Base-by-base conservation (phyloP, 2,797 vertebrate genomes). In the Myiotriccus ornatus region DNA sequence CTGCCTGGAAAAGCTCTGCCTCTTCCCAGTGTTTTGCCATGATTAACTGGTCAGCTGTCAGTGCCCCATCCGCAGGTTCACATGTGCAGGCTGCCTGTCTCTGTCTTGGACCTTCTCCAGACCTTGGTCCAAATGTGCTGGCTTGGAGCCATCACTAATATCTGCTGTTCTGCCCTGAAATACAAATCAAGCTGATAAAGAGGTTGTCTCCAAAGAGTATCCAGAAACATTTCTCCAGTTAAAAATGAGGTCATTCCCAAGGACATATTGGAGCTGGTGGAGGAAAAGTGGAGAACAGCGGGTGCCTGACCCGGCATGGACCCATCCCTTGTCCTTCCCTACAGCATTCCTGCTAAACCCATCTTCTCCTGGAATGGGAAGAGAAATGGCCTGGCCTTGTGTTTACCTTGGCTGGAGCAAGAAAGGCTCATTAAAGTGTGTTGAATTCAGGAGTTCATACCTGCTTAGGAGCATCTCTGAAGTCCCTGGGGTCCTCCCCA, bases 271-370 rank as follows among this genome's bases (percentile, higher is more conserved):
- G 10, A n/a, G 64, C 53, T 63, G 30, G 24, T 22, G 10, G 10
- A 22, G 52, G 35, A 89, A 1, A 37, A 12, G 17, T 46, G 27
- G 13, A 34, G 65, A 32, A 4, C 0, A 35, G 43, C 43, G 27
- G 68, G 35, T 32, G n/a, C 24, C 32, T 77, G 64, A 27, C 11
- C 34, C 56, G 10, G 27, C 0, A 0, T 4, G 23, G 12, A 10
- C 24, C 23, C 37, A 17, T 7, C 22, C 50, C 34, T 44, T 3
- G 4, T 8, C 17, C 43, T 12, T 62, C 52, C 41, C 22, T 16
- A 13, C 25, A 3, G 3, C 0, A 1, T 24, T 63, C 41, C 75
- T 83, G 49, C 53, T 18, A 10, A 63, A 14, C 9, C 23, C n/a
- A 3, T 14, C 59, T n/a, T 27, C 24, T 56, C 35, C 71, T 57